These are phyloP conservation scores for Basileuterus tristriatus DNA, from an alignment of 2,797 vertebrate species.

Conservation along the genomic window DNA sequence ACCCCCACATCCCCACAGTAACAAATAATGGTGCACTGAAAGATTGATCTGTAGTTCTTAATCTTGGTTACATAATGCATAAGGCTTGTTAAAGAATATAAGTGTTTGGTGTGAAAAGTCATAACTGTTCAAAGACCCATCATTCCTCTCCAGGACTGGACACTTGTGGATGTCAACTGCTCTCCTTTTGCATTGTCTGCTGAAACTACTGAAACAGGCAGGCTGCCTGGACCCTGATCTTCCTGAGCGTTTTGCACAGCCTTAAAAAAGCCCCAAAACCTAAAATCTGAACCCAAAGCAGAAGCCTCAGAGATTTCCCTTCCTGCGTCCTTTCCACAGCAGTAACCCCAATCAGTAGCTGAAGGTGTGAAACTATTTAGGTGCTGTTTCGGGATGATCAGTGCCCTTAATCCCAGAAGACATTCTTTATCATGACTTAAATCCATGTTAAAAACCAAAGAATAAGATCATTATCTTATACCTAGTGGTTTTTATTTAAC, in stretches of 20 bases:
- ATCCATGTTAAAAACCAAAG: background rate
- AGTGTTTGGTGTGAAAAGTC: background rate
- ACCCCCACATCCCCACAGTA: rapidly evolving
- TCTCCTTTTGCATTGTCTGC: background rate
- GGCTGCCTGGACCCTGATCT: background rate
- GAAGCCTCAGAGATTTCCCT: background rate
- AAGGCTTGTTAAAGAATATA: background rate
- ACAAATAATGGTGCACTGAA: background rate
- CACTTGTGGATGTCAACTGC: background rate
- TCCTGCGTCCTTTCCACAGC: background rate
- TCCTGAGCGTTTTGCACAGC: background rate
- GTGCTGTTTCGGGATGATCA: background rate
- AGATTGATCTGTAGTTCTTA: background rate
- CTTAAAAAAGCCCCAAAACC: rapidly evolving
- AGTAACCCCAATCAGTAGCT: rapidly evolving
- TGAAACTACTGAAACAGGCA: background rate
- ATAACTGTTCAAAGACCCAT: background rate
- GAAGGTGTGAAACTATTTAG: background rate
- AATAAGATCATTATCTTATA: background rate
- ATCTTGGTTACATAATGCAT: background rate
- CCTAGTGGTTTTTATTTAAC: background rate
- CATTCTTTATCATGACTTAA: background rate
- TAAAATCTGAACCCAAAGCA: background rate
- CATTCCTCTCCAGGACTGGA: background rate
- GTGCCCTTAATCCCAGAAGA: background rate